Evolutionary conservation across 1,140 invertebrate genomes (phyloP), one percentile per base, ranked within the genome.

Genomic region (Pinna nobilis): DNA sequence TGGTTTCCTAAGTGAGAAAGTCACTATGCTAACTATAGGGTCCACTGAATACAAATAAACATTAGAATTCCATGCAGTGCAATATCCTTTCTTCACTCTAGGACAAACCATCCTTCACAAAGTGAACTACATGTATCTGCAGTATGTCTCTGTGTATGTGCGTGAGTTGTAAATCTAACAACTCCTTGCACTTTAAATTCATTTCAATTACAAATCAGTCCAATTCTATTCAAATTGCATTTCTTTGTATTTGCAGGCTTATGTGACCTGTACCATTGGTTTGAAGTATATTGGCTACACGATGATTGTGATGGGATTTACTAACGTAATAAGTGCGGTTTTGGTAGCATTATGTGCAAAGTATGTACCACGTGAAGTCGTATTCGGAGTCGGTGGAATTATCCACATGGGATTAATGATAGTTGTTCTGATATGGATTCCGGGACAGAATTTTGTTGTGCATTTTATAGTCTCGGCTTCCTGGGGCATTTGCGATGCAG

Each of bases 401-500:
- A 75, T 85, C 18, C 85, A 87, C 53, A 88, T 87, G 67, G 86
- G 84, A 7, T 60, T 89, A 15, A 85, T 88, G 81, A 87, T 89
- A 25, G 84, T 86, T 11, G 78, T 87, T n/a, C 81, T 88, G 1
- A 87, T 96, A 71, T 98, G 97, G 97, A 93, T 92, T 66, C 96
- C 97, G 0, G 93, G 94, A 85, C 41, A 93, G 13, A 93, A 93
- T 39, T 92, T 94, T 0, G 90, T 93, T 18, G 90, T 96, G 2
- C 98, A 98, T 91, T 98, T 95, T 88, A 92, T 95, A 15, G 93
- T 98, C 55, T 95, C 96, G 2, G 96, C 95, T 0, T 90, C 98
- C 0, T 99, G 97, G 97, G 97, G 97, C 23, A 93, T 98, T n/a
- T 95, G 95, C 6, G 97, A 98, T 86, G 96, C 96, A 3, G 95